A percentile compares a stretch with the other conserved stretches of the same genome.
These are phyloP conservation scores for Cyclina sinensis DNA, from an alignment of 1,140 invertebrate genomes.

Conservation along the genomic window DNA sequence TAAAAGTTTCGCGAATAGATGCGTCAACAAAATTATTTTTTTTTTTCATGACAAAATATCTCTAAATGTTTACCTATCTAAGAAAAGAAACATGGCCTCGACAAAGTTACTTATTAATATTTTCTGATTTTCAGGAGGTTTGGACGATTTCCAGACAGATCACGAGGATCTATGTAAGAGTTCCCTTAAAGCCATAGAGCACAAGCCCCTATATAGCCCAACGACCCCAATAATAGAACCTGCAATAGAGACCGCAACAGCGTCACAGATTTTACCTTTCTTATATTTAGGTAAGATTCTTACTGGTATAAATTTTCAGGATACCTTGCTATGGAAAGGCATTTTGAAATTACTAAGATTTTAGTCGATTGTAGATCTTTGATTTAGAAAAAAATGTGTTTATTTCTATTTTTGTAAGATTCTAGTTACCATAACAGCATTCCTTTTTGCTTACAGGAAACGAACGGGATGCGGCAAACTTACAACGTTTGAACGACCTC, in stretches of 20 bases:
- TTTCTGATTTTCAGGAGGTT: conserved; percentile 84
- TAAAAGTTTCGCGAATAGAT: background rate
- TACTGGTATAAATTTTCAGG: too few species aligned
- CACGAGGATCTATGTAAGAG: conserved; percentile 85
- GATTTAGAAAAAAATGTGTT: too few species aligned
- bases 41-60: too few species aligned
- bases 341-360: too few species aligned
- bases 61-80: too few species aligned
- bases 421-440: background rate
- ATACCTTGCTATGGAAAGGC: too few species aligned
- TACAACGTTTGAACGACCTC: conserved; percentile 89
- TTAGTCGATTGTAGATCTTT: too few species aligned
- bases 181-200: conserved; percentile 70
- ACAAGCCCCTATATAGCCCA: conserved; percentile 84
- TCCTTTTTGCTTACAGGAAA: conserved; percentile 88
- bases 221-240: conserved; percentile 83
- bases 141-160: conserved; percentile 85
- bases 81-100: too few species aligned
- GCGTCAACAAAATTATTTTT: background rate
- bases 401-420: too few species aligned
- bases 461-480: conserved; percentile 93
- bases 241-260: conserved; percentile 90
- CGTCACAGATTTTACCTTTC: conserved; percentile 94
- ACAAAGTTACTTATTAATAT: too few species aligned
- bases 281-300: conserved; percentile 92